Base-by-base conservation (phyloP, 2,888 invertebrate genomes). In the Mechanitis messenoides region DNA sequence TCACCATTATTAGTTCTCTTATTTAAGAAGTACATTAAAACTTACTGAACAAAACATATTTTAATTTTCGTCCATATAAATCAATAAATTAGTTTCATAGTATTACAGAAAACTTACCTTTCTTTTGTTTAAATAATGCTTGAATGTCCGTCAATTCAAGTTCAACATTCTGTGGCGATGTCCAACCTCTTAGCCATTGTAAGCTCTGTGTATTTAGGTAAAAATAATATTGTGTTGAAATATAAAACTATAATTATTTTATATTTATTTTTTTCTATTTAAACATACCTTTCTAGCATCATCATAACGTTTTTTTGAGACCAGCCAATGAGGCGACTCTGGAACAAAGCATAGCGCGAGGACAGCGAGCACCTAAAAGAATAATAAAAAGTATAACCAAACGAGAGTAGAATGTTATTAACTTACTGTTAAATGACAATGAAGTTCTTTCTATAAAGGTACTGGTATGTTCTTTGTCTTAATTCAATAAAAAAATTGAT, bases 141-240 rank as follows among this genome's bases (percentile, higher is more conserved):
- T 88, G 81, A 35, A 94, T 87, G 55, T 91, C 90, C 56, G 83
- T 81, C 38, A 93, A 88, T 73, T 94, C 94, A 0, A 80, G 72
- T 73, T 93, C 92, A 0, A 95, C 92, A 33, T 90, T 89, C 3
- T 87, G 79, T 28, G 93, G 83, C 0, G 87, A 85, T 0, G 93
- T 93, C 95, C 95, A 96, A 2, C 96, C 96, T 45, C 96, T 91
- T 1, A 96, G 82, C 95, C 95, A 96, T 70, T 94, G 93, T 20
- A 96, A 84, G 45, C 93, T 92, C 90, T 90, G 72, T n/a, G 77
- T 77, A 59, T 55, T 61, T 53, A 33, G 31, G 45, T 33, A 55
- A 33, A 33, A 42, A 38, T 20, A 38, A 47, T 33, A 38, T 3
- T 12, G n/a, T 47, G 3, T 31, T 59, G 12, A 45, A 12, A 2